Conservation (phyloP, 2,797 vertebrate genomes). For the Margarornis squamiger region DNA sequence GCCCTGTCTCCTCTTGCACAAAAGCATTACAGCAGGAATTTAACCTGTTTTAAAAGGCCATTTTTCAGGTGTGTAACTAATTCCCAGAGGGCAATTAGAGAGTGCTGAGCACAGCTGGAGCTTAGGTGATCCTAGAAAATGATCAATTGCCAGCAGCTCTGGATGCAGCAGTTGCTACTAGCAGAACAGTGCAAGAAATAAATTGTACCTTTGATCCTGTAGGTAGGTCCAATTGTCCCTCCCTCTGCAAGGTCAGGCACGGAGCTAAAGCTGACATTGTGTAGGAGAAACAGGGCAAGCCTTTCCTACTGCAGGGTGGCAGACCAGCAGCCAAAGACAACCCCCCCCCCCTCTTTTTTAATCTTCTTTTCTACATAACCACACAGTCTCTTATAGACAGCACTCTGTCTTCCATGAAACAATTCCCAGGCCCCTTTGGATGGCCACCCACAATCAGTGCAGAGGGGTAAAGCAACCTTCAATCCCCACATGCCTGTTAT, state of each 20-base stretch:
- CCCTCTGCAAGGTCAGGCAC: neutral
- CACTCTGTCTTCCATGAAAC: neutral
- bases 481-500: conserved; percentile 41
- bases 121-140: neutral
- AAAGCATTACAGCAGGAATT: neutral
- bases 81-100: conserved; percentile 5
- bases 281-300: neutral
- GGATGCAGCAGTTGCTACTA: neutral
- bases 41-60: neutral
- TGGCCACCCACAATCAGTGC: conserved; percentile 51
- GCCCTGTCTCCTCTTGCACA: neutral
- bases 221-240: neutral
- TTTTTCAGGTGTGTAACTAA: conserved; percentile 44
- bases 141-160: neutral
- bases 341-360: neutral
- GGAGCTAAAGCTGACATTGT: neutral
- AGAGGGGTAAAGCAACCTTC: conserved; percentile 36
- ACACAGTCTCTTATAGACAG: neutral
- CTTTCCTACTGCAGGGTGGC: neutral
- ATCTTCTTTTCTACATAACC: neutral
- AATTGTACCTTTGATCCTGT: conserved; percentile 12
- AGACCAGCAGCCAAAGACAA: neutral
- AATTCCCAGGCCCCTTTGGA: conserved; percentile 31
- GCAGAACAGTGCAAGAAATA: neutral
- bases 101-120: conserved; percentile 31